Conservation (phyloP, 2,888 invertebrate species). For the Branchellion lobata region DNA sequence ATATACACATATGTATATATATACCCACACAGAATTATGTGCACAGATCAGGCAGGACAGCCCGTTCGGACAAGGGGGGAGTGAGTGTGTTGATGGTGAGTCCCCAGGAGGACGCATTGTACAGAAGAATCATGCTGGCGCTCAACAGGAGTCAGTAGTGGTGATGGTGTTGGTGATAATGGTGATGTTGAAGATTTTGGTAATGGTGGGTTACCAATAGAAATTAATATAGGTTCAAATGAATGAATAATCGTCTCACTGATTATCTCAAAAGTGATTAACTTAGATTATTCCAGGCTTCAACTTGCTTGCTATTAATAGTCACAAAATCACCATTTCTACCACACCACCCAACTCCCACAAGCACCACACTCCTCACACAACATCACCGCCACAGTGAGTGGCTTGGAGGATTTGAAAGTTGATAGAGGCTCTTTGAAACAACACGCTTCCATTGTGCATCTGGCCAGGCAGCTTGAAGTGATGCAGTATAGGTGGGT, state of each 20-base stretch:
- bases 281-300: no score
- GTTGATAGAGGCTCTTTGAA: neutral
- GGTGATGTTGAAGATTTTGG: no score
- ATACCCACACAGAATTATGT: slow-evolving; percentile 76
- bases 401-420: neutral
- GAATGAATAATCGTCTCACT: no score
- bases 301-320: no score
- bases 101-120: slow-evolving; percentile 78
- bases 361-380: no score
- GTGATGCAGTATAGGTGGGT: neutral
- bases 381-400: neutral
- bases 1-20: no score
- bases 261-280: no score
- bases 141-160: slow-evolving; percentile 74
- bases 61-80: slow-evolving; percentile 82
- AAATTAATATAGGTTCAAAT: no score
- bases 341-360: no score
- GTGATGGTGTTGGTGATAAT: no score
- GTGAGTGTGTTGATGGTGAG: slow-evolving; percentile 88
- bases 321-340: no score
- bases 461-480: slow-evolving; percentile 11
- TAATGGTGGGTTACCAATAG: no score
- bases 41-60: slow-evolving; percentile 93
- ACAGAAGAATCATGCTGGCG: slow-evolving; percentile 76
- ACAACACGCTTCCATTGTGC: slow-evolving; percentile 10